Conservation (phyloP, 35 echinoderm and acorn worm species). For the Eucidaris tribuloides region DNA sequence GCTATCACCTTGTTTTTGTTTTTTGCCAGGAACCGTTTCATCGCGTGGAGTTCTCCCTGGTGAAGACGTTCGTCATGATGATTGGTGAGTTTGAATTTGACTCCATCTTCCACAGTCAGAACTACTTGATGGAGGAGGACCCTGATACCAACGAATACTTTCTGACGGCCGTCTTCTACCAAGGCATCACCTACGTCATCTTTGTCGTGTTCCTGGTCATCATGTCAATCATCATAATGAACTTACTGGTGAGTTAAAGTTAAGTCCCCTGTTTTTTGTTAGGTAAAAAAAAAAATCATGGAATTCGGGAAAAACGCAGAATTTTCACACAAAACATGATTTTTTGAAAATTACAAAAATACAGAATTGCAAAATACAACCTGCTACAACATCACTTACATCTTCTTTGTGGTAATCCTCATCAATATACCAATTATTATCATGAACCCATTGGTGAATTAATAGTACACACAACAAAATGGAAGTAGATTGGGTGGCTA, state of each 20-base stretch:
- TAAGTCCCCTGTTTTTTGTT: too few species aligned
- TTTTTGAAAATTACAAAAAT: too few species aligned
- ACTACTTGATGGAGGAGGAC: conserved; percentile 43
- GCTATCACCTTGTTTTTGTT: not conserved
- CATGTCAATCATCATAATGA: conserved; percentile 98
- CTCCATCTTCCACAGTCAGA: conserved; percentile 72
- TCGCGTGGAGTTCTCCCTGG: conserved; percentile 55
- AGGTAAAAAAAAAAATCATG: too few species aligned
- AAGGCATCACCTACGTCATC: conserved; percentile 73
- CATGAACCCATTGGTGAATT: too few species aligned
- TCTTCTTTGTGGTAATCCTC: too few species aligned
- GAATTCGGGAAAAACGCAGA: too few species aligned
- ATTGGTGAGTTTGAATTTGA: conserved; percentile 97
- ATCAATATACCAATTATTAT: too few species aligned
- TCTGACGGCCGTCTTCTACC: conserved; percentile 34
- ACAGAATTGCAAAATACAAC: too few species aligned
- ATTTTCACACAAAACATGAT: too few species aligned
- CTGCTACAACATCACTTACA: too few species aligned
- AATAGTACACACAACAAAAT: too few species aligned
- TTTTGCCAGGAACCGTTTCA: conserved; percentile 72
- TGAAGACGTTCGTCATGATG: conserved; percentile 99
- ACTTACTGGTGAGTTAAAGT: conserved; percentile 96
- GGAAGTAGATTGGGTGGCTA: too few species aligned
- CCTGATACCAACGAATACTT: conserved; percentile 31
- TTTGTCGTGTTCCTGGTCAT: conserved; percentile 81